Evolutionary conservation across 2,797 vertebrate genomes (phyloP).

Genomic region (Galaxias olidus): DNA sequence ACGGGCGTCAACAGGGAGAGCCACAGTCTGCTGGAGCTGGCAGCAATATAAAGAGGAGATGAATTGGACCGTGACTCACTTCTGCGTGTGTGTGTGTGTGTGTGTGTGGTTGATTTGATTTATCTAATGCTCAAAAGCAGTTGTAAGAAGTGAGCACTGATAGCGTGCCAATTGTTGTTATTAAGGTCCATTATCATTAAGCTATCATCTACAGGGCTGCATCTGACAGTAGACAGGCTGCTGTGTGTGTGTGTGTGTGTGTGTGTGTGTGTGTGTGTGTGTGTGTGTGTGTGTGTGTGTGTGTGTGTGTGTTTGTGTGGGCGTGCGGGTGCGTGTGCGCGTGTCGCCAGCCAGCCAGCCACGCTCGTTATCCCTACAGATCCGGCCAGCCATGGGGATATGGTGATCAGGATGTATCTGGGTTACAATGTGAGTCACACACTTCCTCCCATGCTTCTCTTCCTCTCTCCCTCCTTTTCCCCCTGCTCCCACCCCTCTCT

Average conservation of each 20-base stretch:
- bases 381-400: slow-evolving; percentile 26
- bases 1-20: slow-evolving; percentile 58
- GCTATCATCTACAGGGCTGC: slow-evolving; percentile 51
- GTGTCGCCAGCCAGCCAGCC: not conserved
- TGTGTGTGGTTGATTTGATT: slow-evolving; percentile 60
- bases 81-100: slow-evolving; percentile 4
- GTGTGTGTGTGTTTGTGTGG: not conserved
- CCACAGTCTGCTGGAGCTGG: slow-evolving; percentile 49
- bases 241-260: not conserved
- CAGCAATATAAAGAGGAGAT: slow-evolving; percentile 46
- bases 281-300: not conserved
- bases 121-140: slow-evolving; percentile 62
- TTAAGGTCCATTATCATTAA: not conserved
- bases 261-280: not conserved
- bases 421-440: slow-evolving; percentile 47
- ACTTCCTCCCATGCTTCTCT: not conserved
- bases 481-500: no score
- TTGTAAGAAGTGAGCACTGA: slow-evolving; percentile 58
- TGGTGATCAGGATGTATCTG: slow-evolving; percentile 33
- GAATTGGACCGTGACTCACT: slow-evolving; percentile 63
- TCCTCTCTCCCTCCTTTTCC: slow-evolving; percentile 12
- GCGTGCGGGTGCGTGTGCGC: slow-evolving; percentile 3
- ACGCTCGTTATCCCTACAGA: slow-evolving; percentile 4
- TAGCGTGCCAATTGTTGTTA: slow-evolving; percentile 35
- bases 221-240: slow-evolving; percentile 45